phyloP scores from a whole-genome alignment of 1,140 invertebrate species.

The Schlechtendalia chinensis region DNA sequence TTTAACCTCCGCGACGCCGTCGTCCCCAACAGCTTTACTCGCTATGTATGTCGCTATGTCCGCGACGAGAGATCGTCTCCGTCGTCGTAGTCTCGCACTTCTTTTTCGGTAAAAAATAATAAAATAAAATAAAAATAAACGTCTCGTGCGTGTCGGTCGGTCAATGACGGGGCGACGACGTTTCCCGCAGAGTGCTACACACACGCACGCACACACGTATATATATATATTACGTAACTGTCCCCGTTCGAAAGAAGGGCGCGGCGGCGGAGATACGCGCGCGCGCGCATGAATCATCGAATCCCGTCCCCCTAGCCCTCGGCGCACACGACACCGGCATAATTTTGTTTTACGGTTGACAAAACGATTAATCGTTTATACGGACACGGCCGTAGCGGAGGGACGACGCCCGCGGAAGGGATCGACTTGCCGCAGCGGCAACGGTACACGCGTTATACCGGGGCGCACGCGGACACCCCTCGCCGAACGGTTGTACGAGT shows the following conservation, averaged over 20 bases:
- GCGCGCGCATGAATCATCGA: constrained; percentile 42
- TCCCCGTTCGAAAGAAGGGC: neutral
- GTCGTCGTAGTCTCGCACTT: neutral
- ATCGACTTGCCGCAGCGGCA: neutral
- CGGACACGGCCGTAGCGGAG: too few species aligned
- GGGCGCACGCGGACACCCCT: neutral
- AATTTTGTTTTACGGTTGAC: constrained; percentile 50
- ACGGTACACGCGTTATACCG: neutral
- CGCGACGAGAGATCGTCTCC: neutral
- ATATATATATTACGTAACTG: too few species aligned
- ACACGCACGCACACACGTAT: too few species aligned
- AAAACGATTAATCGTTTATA: constrained; percentile 49
- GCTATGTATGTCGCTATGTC: neutral
- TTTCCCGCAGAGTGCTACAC: neutral
- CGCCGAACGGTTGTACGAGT: constrained; percentile 5
- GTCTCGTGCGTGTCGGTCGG: neutral
- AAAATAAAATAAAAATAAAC: neutral
- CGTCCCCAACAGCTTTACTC: neutral
- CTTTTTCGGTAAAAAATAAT: neutral
- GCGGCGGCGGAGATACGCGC: neutral
- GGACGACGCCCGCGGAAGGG: too few species aligned
- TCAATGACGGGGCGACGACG: constrained; percentile 30
- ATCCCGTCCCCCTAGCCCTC: neutral
- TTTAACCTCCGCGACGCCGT: neutral
- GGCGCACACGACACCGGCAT: constrained; percentile 31